Evolutionary conservation across 2,113 vertebrate genomes (phyloP).

Genomic region (Anser brachyrhynchus): DNA sequence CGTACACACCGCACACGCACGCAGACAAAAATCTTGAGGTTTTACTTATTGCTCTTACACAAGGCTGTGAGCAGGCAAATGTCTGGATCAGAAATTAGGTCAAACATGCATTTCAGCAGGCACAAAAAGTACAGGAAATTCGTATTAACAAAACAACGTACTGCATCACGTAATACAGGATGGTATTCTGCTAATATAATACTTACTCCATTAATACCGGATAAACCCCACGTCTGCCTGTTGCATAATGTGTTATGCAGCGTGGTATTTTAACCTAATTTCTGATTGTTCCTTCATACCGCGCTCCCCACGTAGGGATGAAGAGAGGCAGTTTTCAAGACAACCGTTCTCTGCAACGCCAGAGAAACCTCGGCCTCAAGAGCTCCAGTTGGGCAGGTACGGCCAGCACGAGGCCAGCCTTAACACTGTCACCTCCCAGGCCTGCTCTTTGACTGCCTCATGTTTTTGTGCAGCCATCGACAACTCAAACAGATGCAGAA

Average conservation of each 20-base stretch:
- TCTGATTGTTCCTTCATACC: conserved; percentile 66
- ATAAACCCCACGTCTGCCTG: conserved; percentile 71
- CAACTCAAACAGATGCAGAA: background rate
- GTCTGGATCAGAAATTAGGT: conserved; percentile 73
- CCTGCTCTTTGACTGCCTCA: background rate
- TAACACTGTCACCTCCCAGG: background rate
- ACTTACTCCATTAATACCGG: conserved; percentile 61
- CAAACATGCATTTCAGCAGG: conserved; percentile 72
- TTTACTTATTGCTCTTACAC: conserved; percentile 60
- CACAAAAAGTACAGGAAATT: conserved; percentile 63
- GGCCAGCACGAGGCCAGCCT: fast-evolving
- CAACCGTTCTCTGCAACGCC: background rate
- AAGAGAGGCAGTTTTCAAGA: background rate
- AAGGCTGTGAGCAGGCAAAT: conserved; percentile 43
- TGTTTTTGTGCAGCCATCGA: background rate
- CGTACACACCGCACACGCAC: background rate
- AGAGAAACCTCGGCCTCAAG: background rate
- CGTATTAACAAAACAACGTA: conserved; percentile 53
- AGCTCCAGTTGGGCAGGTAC: background rate
- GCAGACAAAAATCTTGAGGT: conserved; percentile 33
- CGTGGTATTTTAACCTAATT: conserved; percentile 73
- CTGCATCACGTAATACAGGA: conserved; percentile 49
- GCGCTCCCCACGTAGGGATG: background rate
- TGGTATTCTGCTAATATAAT: conserved; percentile 58
- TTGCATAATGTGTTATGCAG: conserved; percentile 65